Percentiles rank a stretch among this genome's conserved stretches.
Conservation (phyloP, 1,140 invertebrate species). For the Rhynchophorus ferrugineus region DNA sequence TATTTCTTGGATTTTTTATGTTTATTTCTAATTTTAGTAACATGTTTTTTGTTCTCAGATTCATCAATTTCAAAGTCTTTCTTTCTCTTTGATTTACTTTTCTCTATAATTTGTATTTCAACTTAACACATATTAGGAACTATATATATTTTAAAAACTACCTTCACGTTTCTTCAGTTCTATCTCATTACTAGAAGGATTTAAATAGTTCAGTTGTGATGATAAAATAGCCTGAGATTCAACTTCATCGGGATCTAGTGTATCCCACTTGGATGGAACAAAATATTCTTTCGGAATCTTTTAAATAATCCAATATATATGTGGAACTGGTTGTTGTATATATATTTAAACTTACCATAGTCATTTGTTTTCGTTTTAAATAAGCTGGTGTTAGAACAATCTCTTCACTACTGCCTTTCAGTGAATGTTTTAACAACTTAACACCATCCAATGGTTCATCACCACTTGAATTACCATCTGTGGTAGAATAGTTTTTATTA, state of each 20-base stretch:
- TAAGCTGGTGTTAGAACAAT: constrained; percentile 2
- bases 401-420: constrained; percentile 18
- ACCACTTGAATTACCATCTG: constrained; percentile 26
- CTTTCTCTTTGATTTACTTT: too few relatives aligned
- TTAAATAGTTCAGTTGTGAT: constrained; percentile 69
- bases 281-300: constrained; percentile 47
- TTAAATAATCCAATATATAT: constrained; percentile 6
- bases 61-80: too few relatives aligned
- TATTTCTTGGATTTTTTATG: too few relatives aligned
- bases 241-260: constrained; percentile 74
- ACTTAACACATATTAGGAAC: too few relatives aligned
- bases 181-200: too few relatives aligned
- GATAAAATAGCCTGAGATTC: constrained; percentile 82
- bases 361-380: constrained; percentile 4
- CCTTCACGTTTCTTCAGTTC: too few relatives aligned
- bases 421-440: constrained; percentile 32
- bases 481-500: constrained; percentile 21
- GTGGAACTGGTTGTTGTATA: constrained; percentile 23
- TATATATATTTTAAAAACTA: too few relatives aligned
- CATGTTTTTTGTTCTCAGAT: too few relatives aligned
- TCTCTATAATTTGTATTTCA: too few relatives aligned
- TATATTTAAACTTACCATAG: neutral
- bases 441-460: constrained; percentile 38
- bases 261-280: constrained; percentile 91
- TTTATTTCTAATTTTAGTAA: too few relatives aligned